Conservation (phyloP, 2,888 invertebrate genomes). For the Lochmaea capreae region DNA sequence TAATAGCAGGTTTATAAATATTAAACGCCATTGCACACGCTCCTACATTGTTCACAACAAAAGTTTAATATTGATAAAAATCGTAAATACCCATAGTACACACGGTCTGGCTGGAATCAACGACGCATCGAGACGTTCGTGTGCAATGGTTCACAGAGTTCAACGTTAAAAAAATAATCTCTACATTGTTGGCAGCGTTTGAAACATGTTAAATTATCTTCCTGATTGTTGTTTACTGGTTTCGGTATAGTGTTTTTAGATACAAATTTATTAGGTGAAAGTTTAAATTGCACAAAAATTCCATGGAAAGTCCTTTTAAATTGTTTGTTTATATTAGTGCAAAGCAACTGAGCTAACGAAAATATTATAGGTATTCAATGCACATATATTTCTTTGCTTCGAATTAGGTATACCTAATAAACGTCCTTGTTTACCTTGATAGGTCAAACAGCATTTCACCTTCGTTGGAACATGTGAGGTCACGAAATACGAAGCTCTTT, state of each 20-base stretch:
- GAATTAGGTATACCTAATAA: no score
- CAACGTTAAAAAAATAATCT: constrained; percentile 9
- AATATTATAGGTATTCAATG: no score
- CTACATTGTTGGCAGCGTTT: not conserved
- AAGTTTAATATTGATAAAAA: not conserved
- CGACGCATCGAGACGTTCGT: constrained; percentile 2
- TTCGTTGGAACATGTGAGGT: not conserved
- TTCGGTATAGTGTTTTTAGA: not conserved
- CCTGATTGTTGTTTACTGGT: constrained; percentile 9
- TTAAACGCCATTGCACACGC: not conserved
- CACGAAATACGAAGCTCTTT: not conserved
- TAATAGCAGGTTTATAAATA: not conserved
- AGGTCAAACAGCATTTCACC: not conserved
- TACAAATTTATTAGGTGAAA: not conserved
- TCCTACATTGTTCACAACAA: not conserved
- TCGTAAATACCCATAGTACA: not conserved
- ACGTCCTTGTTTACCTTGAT: not conserved
- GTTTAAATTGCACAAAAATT: not conserved
- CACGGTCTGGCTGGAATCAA: not conserved
- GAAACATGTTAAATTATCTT: not conserved
- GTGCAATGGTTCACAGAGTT: constrained; percentile 25
- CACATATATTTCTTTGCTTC: no score
- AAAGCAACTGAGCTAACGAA: no score
- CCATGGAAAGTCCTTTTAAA: no score
- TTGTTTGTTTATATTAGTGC: no score